A percentile compares a stretch with the other conserved stretches of the same genome.
These are phyloP conservation scores for Rotaria socialis DNA, from an alignment of 2,888 invertebrate genomes.

Conservation along the genomic window DNA sequence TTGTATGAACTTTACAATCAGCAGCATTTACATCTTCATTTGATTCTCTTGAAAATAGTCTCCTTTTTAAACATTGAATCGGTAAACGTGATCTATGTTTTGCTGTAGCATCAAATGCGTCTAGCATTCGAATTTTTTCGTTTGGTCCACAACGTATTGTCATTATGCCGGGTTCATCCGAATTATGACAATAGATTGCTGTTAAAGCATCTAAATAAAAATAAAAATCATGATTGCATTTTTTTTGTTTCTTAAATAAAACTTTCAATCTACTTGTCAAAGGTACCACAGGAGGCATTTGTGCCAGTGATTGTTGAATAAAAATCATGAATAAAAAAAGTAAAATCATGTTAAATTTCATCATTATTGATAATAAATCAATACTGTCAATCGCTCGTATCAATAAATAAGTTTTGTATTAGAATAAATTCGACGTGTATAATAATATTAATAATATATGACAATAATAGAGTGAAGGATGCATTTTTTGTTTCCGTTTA, in stretches of 20 bases:
- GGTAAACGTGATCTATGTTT: neutral
- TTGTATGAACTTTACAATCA: constrained; percentile 44
- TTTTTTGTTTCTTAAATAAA: too few relatives aligned
- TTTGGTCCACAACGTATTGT: constrained; percentile 2
- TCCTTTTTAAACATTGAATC: neutral
- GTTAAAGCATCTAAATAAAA: constrained; percentile 22
- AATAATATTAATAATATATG: neutral
- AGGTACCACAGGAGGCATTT: neutral
- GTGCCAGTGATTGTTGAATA: neutral
- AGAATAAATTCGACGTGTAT: neutral
- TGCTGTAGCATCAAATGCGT: neutral
- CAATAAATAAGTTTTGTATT: neutral
- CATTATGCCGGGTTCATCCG: neutral
- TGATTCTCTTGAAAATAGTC: neutral
- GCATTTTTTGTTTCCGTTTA: neutral
- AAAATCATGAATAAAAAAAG: neutral
- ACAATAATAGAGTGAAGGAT: too few relatives aligned
- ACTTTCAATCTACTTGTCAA: neutral
- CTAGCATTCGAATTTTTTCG: constrained; percentile 9
- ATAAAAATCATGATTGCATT: too few relatives aligned
- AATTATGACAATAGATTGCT: neutral
- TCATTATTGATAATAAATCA: neutral
- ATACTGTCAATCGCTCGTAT: neutral
- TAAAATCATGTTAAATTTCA: neutral
- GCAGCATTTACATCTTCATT: neutral